Conservation (phyloP, 1,140 invertebrate species). For the Zelostemma sp. region DNA sequence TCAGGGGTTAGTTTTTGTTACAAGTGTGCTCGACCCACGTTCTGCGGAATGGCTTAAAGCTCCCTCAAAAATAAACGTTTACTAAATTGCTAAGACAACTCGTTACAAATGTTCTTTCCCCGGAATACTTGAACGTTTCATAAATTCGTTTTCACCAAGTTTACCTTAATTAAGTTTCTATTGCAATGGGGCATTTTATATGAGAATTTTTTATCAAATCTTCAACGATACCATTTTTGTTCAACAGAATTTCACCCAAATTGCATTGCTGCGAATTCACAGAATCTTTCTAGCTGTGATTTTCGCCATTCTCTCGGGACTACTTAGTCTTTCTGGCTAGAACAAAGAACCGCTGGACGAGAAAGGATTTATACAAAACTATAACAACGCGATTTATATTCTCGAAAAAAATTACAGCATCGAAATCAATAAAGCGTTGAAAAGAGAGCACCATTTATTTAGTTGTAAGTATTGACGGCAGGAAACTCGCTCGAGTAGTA, state of each 20-base stretch:
- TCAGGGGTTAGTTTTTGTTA: slow-evolving; percentile 63
- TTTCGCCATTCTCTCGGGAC: slow-evolving; percentile 45
- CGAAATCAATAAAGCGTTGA: too few species aligned
- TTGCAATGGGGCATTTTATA: too few species aligned
- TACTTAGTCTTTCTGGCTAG: slow-evolving; percentile 55
- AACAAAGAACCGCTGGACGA: too few species aligned
- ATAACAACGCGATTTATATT: too few species aligned
- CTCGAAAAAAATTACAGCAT: too few species aligned
- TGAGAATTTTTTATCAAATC: too few species aligned
- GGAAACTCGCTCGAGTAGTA: slow-evolving; percentile 58
- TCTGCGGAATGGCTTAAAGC: slow-evolving; percentile 30
- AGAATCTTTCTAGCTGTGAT: slow-evolving; percentile 34
- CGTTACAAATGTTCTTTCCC: slow-evolving; percentile 9
- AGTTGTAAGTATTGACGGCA: not conserved
- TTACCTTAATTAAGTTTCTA: too few species aligned
- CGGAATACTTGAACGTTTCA: slow-evolving; percentile 12
- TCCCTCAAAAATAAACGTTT: slow-evolving; percentile 31
- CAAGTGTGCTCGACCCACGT: slow-evolving; percentile 40
- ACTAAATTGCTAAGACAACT: slow-evolving; percentile 33
- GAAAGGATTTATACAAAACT: too few species aligned
- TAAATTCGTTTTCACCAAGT: not conserved
- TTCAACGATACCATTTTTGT: too few species aligned
- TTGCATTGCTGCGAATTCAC: too few species aligned
- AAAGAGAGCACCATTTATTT: too few species aligned
- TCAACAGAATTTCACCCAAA: too few species aligned